Conservation (phyloP, 2,113 vertebrate species). For the Corynorhinus townsendii region DNA sequence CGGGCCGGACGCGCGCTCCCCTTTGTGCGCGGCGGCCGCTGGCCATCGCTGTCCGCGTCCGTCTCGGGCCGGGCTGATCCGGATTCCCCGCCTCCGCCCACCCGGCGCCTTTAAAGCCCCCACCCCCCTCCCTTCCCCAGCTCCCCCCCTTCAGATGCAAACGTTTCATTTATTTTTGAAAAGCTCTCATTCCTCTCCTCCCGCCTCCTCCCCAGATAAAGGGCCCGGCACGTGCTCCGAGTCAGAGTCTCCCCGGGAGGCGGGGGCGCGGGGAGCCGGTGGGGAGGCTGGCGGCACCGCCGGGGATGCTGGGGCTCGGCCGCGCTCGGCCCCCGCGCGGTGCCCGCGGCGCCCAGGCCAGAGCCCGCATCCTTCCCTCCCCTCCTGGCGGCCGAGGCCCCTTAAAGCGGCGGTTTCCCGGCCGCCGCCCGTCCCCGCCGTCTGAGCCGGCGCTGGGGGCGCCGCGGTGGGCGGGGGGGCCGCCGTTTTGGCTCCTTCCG, state of each 20-base stretch:
- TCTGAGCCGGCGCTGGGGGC: neutral
- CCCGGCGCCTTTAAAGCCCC: conserved; percentile 64
- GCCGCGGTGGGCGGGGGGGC: neutral
- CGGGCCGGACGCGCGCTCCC: neutral
- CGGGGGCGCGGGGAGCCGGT: neutral
- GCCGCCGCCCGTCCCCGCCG: neutral
- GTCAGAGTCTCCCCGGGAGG: conserved; percentile 54
- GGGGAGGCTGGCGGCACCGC: neutral
- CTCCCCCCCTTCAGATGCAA: neutral
- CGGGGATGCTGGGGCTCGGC: conserved; percentile 37
- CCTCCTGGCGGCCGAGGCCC: conserved; percentile 20
- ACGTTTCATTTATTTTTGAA: conserved; percentile 68
- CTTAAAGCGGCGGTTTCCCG: conserved; percentile 52
- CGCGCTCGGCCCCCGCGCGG: neutral
- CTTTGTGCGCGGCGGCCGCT: conserved; percentile 52
- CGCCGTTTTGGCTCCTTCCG: conserved; percentile 5
- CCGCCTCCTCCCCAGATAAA: conserved; percentile 44
- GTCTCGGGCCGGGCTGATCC: neutral
- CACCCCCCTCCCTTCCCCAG: neutral
- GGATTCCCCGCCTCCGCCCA: conserved; percentile 51
- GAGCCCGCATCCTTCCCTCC: conserved; percentile 30
- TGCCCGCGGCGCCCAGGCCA: neutral
- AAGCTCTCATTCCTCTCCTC: conserved; percentile 37
- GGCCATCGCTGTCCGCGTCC: neutral
- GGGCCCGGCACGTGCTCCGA: conserved; percentile 42